Conservation (phyloP, 2,113 vertebrate genomes). For the Tor tambroides region DNA sequence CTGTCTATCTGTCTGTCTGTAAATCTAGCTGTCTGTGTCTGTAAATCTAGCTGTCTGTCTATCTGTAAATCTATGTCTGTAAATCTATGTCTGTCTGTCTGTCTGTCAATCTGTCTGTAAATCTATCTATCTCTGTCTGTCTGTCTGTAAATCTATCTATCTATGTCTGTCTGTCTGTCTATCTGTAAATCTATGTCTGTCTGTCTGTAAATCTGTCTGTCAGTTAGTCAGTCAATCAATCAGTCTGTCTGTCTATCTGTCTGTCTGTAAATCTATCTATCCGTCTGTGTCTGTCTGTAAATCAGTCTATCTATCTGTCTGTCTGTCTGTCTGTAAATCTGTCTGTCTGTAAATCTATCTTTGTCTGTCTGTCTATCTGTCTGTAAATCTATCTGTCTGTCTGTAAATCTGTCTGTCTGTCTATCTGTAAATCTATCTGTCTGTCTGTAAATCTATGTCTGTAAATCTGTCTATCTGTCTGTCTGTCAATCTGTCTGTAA, state of each 20-base stretch:
- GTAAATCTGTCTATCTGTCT: background rate
- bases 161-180: background rate
- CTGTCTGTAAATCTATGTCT: background rate
- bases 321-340: background rate
- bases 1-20: background rate
- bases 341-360: background rate
- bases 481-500: background rate
- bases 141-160: background rate
- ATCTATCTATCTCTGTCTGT: background rate
- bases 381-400: background rate
- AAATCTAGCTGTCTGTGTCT: background rate
- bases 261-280: no score
- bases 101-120: background rate
- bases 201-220: background rate
- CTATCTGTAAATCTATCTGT: background rate
- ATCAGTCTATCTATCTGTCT: background rate
- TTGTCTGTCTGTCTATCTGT: background rate
- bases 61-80: no score
- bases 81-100: no score
- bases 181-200: background rate
- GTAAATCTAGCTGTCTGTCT: no score
- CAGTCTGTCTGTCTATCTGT: background rate
- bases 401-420: no score
- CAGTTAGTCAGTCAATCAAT: rapidly evolving
- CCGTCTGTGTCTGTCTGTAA: background rate